phyloP scores from a whole-genome alignment of 2,888 invertebrate genomes.

The Orthosia gracilis region DNA sequence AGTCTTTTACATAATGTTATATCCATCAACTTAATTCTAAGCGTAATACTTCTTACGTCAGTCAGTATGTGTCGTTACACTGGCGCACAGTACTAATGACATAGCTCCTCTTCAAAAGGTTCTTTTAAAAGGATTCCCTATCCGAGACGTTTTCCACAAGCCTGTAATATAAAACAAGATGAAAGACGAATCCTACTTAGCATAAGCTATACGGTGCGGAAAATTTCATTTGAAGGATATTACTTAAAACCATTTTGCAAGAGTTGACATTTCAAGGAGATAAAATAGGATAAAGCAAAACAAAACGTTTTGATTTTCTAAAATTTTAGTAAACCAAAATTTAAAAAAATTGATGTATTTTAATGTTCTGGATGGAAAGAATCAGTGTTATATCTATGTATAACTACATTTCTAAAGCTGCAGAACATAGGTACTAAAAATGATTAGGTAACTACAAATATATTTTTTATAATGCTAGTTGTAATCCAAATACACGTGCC shows the following conservation, averaged over 20 bases:
- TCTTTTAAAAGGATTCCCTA: constrained; percentile 65
- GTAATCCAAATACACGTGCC: constrained; percentile 9
- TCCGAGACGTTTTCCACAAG: constrained; percentile 70
- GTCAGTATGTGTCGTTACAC: constrained; percentile 37
- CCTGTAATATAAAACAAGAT: constrained; percentile 81
- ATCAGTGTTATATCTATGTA: background rate
- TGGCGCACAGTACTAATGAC: constrained; percentile 45
- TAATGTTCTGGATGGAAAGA: background rate
- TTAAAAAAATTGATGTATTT: constrained; percentile 6
- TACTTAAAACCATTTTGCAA: constrained; percentile 73
- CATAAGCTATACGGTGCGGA: constrained; percentile 77
- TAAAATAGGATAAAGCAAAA: constrained; percentile 54
- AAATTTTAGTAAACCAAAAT: background rate
- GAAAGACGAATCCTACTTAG: constrained; percentile 81
- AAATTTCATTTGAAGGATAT: constrained; percentile 73
- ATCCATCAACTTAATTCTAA: background rate
- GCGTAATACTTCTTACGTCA: constrained; percentile 8
- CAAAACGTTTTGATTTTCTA: constrained; percentile 22
- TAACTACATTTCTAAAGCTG: constrained; percentile 8
- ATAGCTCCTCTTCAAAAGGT: constrained; percentile 55
- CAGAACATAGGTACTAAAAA: background rate
- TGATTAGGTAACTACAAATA: background rate
- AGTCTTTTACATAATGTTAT: background rate
- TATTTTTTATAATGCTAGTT: background rate
- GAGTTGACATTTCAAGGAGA: constrained; percentile 70